Evolutionary conservation across 2,888 invertebrate genomes (phyloP).

Genomic region (Hoplodrina blanda): DNA sequence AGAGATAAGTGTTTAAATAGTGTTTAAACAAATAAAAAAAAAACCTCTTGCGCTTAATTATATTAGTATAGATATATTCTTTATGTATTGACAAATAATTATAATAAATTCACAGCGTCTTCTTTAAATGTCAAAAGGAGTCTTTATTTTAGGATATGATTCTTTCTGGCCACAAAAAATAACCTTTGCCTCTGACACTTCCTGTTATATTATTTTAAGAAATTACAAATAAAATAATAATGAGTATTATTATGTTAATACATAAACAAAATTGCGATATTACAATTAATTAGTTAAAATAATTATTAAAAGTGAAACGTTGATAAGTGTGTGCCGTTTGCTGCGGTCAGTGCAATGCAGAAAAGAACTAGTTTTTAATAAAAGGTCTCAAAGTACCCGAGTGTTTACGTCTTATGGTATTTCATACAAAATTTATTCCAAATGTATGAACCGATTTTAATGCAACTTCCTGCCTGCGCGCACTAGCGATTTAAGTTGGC

Average conservation of each 20-base stretch:
- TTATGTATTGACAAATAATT: too few species aligned
- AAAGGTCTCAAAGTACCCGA: neutral
- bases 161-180: constrained; percentile 32
- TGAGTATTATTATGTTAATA: constrained; percentile 46
- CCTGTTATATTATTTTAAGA: constrained; percentile 46
- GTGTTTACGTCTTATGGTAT: too few species aligned
- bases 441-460: too few species aligned
- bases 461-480: too few species aligned
- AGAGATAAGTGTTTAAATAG: too few species aligned
- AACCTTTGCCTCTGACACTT: constrained; percentile 51
- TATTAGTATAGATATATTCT: too few species aligned
- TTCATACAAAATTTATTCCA: too few species aligned
- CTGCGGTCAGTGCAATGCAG: constrained; percentile 64
- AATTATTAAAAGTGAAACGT: constrained; percentile 85
- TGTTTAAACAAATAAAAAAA: too few species aligned
- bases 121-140: constrained; percentile 37
- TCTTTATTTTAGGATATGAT: constrained; percentile 39
- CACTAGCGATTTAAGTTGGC: too few species aligned
- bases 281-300: constrained; percentile 85
- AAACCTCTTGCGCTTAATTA: too few species aligned
- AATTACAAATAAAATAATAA: constrained; percentile 43
- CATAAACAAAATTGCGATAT: constrained; percentile 75
- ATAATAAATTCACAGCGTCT: neutral
- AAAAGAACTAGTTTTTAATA: constrained; percentile 25
- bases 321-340: constrained; percentile 81